These are phyloP conservation scores for Helarctos malayanus DNA, from an alignment of 2,797 vertebrate genomes.

Conservation along the genomic window DNA sequence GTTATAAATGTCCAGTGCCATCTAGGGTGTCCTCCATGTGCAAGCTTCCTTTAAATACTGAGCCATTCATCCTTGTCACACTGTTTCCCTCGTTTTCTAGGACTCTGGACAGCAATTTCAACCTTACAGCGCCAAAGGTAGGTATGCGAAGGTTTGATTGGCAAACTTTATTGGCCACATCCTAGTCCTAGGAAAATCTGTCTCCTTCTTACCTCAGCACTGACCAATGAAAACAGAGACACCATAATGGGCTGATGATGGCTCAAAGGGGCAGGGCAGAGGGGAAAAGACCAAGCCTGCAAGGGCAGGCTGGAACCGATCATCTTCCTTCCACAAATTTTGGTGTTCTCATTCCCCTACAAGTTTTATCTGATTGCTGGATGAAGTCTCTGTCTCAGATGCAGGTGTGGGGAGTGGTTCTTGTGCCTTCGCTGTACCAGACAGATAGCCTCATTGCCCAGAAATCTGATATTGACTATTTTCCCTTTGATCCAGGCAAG, in stretches of 20 bases:
- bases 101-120: not conserved
- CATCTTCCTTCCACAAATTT: conserved; percentile 5
- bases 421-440: not conserved
- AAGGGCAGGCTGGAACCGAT: not conserved
- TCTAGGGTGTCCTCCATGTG: not conserved
- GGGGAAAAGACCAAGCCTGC: not conserved
- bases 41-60: not conserved
- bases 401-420: not conserved
- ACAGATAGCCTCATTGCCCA: not conserved
- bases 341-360: not conserved
- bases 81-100: conserved; percentile 70
- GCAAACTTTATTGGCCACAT: not conserved
- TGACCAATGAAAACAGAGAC: not conserved
- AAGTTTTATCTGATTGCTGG: not conserved
- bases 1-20: not conserved
- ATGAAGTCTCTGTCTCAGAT: not conserved
- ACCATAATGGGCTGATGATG: not conserved
- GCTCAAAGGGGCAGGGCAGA: not conserved
- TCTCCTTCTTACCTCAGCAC: not conserved
- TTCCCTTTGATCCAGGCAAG: conserved; percentile 84
- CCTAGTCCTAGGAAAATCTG: not conserved
- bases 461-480: not conserved
- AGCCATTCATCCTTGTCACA: not conserved
- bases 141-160: not conserved
- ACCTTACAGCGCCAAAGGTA: conserved; percentile 59